phyloP scores from a whole-genome alignment of 2,113 vertebrate genomes.

The Scophthalmus maximus region DNA sequence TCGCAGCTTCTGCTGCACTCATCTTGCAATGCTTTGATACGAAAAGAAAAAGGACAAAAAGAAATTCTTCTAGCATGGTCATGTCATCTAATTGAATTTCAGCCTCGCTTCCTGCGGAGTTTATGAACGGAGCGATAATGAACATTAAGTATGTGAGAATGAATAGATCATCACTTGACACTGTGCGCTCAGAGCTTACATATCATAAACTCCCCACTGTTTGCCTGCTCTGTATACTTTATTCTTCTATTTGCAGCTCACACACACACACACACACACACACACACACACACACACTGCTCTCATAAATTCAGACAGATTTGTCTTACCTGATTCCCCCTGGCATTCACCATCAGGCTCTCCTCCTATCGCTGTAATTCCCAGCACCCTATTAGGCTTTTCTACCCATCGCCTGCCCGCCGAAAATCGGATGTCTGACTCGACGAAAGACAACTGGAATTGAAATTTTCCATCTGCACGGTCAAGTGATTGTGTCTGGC shows the following conservation, averaged over 20 bases:
- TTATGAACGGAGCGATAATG: not conserved
- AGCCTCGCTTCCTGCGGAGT: not conserved
- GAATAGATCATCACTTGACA: not conserved
- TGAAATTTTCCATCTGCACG: constrained; percentile 21
- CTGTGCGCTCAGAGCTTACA: not conserved
- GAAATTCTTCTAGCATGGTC: not conserved
- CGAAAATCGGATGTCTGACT: constrained; percentile 37
- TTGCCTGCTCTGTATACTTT: constrained; percentile 42
- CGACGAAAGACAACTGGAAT: constrained; percentile 24
- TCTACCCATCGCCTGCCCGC: constrained; percentile 11
- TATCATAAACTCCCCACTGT: constrained; percentile 28
- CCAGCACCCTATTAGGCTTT: constrained; percentile 41
- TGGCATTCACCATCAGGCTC: constrained; percentile 17
- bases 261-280: constrained; percentile 41
- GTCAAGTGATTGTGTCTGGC: constrained; percentile 1
- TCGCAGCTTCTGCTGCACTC: constrained; percentile 45
- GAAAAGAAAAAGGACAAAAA: not conserved
- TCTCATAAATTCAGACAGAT: constrained; percentile 63
- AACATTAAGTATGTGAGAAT: not conserved
- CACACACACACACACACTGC: constrained; percentile 41
- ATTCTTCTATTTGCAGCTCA: constrained; percentile 57
- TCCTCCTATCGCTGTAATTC: constrained; percentile 39
- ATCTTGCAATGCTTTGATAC: constrained; percentile 17
- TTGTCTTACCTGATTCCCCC: constrained; percentile 61
- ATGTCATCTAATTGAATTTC: not conserved